A percentile compares a stretch with the other conserved stretches of the same genome.
Evolutionary conservation across 2,888 invertebrate genomes (phyloP).

Genomic region (Drosophila rellima): DNA sequence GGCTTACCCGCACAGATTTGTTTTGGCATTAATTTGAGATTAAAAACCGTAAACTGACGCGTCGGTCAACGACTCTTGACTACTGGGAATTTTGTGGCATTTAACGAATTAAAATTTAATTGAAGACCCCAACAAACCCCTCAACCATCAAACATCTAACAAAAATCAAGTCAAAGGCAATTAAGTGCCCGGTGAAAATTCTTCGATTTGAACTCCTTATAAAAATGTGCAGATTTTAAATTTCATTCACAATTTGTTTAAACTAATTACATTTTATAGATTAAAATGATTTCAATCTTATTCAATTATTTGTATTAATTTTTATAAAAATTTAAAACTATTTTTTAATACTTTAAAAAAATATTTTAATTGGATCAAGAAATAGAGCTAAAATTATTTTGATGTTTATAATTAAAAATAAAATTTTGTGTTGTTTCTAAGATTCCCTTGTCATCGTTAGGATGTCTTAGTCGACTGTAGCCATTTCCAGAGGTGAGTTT

Average conservation of each 20-base stretch:
- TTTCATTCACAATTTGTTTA: background rate
- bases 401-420: no score
- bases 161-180: background rate
- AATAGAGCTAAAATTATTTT: no score
- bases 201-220: background rate
- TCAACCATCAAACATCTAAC: background rate
- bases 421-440: no score
- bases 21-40: constrained; percentile 70
- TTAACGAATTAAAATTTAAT: constrained; percentile 52
- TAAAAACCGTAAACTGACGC: constrained; percentile 58
- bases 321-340: no score
- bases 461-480: background rate
- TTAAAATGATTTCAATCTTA: no score
- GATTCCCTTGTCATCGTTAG: no score
- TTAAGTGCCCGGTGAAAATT: constrained; percentile 2
- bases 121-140: constrained; percentile 18
- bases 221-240: background rate
- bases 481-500: background rate
- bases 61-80: constrained; percentile 23
- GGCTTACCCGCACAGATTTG: constrained; percentile 70
- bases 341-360: no score
- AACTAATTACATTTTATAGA: background rate
- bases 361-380: no score
- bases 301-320: no score
- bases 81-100: constrained; percentile 35